Evolutionary conservation across 2,888 invertebrate species (phyloP), one percentile per base, ranked within the genome.

Genomic region (Torymus auratus): DNA sequence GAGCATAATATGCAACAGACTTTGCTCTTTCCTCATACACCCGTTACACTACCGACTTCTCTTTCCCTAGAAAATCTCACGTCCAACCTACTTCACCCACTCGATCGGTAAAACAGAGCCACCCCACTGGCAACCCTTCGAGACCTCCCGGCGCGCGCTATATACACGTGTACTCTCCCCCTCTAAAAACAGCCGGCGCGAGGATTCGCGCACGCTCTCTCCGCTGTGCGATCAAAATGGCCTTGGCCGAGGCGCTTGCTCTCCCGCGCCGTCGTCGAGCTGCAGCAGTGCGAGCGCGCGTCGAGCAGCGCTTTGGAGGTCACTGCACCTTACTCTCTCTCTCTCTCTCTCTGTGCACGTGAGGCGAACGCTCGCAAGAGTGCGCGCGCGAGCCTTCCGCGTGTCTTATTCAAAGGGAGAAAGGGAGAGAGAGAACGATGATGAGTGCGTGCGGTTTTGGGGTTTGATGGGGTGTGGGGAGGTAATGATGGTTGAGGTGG

Each of bases 271-370:
- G 73, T 64, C 78, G 64, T 41, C 20, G n/a, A n/a, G 55, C 50
- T 71, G 61, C 55, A 58, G 70, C 56, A 50, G n/a, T n/a, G n/a
- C n/a, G n/a, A n/a, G n/a, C 55, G 76, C 77, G 50, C 80, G 58
- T 79, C 71, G 64, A 65, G 76, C 65, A 85, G 85, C 86, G 86
- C 85, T 84, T 85, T 83, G 80, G 85, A 84, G 88, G 87, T 89
- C 88, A 88, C 87, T 88, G 88, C 88, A 88, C 88, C 86, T 88
- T 87, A 68, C 84, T 82, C 84, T 75, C 80, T 71, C 82, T 76
- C 83, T 78, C 58, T 67, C 64, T 50, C 69, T 28, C 78, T 64
- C 28, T 28, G 28, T 13, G 17, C 23, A 41, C 10, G 50, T 28
- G 75, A 68, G 50, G 15, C 75, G 52, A 12, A 28, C 28, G 28